Conservation (phyloP, 2,797 vertebrate species). For the Sebastes itinus region DNA sequence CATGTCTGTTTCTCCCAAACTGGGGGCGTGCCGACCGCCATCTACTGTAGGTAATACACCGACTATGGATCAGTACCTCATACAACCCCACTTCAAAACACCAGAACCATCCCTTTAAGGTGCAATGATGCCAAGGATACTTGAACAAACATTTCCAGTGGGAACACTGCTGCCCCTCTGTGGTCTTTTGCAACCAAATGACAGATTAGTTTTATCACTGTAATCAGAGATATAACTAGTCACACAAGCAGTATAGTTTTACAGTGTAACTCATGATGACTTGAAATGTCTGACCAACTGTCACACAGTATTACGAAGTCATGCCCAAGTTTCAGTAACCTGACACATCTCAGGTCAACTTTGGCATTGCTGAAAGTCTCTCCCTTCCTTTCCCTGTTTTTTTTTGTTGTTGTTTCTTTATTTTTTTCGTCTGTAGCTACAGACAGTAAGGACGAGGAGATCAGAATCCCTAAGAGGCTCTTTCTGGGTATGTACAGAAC, state of each 20-base stretch:
- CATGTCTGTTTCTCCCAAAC: too few relatives aligned
- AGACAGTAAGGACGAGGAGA: constrained; percentile 97
- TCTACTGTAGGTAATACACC: too few relatives aligned
- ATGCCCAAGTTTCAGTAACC: background rate
- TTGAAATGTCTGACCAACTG: background rate
- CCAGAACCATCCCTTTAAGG: too few relatives aligned
- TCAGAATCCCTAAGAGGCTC: constrained; percentile 91
- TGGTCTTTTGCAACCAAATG: background rate
- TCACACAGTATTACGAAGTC: background rate
- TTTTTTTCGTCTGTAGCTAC: constrained; percentile 83
- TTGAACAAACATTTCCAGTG: background rate
- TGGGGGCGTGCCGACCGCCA: too few relatives aligned
- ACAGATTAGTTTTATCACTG: too few relatives aligned
- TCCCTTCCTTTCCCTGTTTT: constrained; percentile 41
- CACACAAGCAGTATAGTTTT: too few relatives aligned
- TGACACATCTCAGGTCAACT: background rate
- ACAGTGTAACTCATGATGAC: background rate
- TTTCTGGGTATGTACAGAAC: constrained; percentile 94
- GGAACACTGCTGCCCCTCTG: background rate
- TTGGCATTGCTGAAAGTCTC: constrained; percentile 29
- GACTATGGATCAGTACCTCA: too few relatives aligned
- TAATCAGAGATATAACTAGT: too few relatives aligned
- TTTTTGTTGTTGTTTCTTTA: constrained; percentile 61
- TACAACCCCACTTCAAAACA: too few relatives aligned
- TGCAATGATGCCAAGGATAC: too few relatives aligned